Percentiles rank a stretch among this genome's conserved stretches.
Evolutionary conservation across 2,113 vertebrate genomes (phyloP).

Genomic region (Malurus cyaneus): DNA sequence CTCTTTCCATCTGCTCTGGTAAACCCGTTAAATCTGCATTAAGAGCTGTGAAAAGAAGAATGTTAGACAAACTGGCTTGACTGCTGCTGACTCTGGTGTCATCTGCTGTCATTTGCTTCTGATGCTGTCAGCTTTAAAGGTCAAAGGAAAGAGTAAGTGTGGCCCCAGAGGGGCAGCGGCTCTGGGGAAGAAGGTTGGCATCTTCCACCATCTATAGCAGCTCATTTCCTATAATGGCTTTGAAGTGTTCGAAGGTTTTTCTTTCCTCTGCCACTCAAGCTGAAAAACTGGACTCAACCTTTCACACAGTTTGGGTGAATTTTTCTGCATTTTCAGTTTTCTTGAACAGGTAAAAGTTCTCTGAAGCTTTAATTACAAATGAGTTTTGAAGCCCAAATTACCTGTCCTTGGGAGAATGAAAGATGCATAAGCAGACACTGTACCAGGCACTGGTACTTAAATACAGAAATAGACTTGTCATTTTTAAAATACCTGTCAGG

Average conservation of each 20-base stretch:
- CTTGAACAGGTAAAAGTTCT: not conserved
- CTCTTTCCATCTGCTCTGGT: not conserved
- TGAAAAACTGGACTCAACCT: not conserved
- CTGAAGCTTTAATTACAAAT: not conserved
- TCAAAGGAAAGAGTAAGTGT: not conserved
- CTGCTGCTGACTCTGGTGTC: not conserved
- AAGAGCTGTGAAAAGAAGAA: not conserved
- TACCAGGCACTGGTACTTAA: not conserved
- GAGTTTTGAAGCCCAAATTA: not conserved
- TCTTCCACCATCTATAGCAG: fast-evolving
- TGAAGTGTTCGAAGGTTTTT: not conserved
- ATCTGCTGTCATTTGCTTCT: not conserved
- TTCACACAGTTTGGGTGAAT: not conserved
- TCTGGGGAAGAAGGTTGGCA: not conserved
- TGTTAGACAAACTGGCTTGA: not conserved
- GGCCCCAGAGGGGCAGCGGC: not conserved
- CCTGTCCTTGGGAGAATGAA: not conserved
- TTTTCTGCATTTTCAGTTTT: not conserved
- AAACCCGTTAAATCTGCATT: not conserved
- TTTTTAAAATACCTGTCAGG: not conserved
- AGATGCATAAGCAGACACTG: not conserved
- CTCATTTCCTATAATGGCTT: not conserved
- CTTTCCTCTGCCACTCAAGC: not conserved
- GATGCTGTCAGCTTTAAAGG: not conserved
- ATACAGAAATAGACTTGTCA: not conserved